These are phyloP conservation scores for Brachyrhaphis roseni DNA, from an alignment of 2,797 vertebrate genomes.

Conservation along the genomic window DNA sequence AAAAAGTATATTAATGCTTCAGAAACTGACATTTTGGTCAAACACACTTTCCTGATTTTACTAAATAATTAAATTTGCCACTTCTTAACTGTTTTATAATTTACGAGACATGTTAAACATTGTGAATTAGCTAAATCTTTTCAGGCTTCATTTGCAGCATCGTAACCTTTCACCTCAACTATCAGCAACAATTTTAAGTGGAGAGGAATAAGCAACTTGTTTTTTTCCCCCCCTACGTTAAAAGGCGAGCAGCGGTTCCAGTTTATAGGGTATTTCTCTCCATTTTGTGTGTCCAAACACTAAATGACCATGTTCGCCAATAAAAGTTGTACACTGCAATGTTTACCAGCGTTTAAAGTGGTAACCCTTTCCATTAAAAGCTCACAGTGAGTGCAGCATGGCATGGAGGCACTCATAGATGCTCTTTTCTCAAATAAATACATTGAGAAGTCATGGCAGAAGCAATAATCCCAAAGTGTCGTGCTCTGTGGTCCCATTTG, in stretches of 20 bases:
- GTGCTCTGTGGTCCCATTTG: neutral
- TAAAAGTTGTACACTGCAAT: neutral
- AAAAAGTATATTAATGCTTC: neutral
- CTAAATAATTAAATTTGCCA: neutral
- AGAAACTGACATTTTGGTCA: neutral
- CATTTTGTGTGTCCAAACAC: too few species aligned
- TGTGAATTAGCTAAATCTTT: neutral
- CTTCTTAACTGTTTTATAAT: neutral
- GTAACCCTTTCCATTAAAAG: too few species aligned
- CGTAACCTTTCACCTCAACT: neutral
- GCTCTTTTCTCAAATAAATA: neutral
- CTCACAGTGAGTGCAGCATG: too few species aligned
- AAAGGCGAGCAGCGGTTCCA: too few species aligned
- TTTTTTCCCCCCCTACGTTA: too few species aligned
- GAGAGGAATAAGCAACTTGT: neutral
- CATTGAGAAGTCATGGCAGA: neutral
- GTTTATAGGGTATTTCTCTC: too few species aligned
- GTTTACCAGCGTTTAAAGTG: too few species aligned
- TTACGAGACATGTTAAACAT: neutral
- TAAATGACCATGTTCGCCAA: neutral
- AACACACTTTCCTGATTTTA: neutral
- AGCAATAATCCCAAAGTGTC: neutral
- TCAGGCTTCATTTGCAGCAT: neutral
- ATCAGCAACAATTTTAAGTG: neutral
- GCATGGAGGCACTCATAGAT: neutral